Conservation (phyloP, 92 coral and sea anemone species). For the Palythoa grandiflora region DNA sequence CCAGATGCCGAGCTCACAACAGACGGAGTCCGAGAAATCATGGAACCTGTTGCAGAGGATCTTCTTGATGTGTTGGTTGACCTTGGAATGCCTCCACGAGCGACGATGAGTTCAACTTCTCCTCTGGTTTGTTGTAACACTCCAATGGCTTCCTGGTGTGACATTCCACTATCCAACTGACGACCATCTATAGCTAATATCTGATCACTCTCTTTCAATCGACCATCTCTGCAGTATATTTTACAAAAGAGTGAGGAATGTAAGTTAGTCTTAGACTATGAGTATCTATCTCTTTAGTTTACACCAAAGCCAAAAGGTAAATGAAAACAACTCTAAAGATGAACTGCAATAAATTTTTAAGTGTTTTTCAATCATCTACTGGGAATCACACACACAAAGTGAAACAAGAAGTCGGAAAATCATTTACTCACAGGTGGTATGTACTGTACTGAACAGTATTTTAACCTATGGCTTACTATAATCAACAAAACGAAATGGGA, state of each 20-base stretch:
- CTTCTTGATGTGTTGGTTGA: slow-evolving; percentile 84
- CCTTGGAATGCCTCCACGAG: slow-evolving; percentile 93
- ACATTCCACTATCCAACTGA: slow-evolving; percentile 88
- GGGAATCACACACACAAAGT: too few relatives aligned
- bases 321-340: too few relatives aligned
- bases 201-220: slow-evolving; percentile 96
- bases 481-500: too few relatives aligned
- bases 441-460: too few relatives aligned
- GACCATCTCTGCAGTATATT: slow-evolving; percentile 74
- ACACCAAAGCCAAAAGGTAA: too few relatives aligned
- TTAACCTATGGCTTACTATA: too few relatives aligned
- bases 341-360: too few relatives aligned
- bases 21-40: slow-evolving; percentile 92
- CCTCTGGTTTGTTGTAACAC: slow-evolving; percentile 94
- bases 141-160: slow-evolving; percentile 98
- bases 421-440: too few relatives aligned
- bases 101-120: slow-evolving; percentile 92
- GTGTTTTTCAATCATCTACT: too few relatives aligned
- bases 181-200: slow-evolving; percentile 94
- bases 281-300: too few relatives aligned
- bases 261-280: too few relatives aligned
- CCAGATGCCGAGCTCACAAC: slow-evolving; percentile 88
- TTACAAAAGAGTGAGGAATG: background rate
- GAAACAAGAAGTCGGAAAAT: too few relatives aligned
- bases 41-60: slow-evolving; percentile 91